These are phyloP conservation scores for Regulus satrapa DNA, from an alignment of 2,113 vertebrate genomes.

Conservation along the genomic window DNA sequence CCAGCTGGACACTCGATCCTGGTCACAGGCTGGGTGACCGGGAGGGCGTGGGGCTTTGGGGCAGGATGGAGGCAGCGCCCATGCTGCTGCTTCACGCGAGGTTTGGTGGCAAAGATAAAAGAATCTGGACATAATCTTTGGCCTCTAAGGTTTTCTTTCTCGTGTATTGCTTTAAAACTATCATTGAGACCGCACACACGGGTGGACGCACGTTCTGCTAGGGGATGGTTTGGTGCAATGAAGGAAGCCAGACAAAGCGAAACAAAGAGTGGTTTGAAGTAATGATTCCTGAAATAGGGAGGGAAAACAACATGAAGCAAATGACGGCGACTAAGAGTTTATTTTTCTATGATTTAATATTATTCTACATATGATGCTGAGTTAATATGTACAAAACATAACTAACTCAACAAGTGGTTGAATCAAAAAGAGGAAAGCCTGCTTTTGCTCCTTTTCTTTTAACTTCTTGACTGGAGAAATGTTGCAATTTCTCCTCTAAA, in stretches of 20 bases:
- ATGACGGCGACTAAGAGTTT: neutral
- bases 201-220: neutral
- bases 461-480: neutral
- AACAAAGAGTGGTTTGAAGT: neutral
- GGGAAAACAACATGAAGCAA: neutral
- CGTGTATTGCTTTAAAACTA: neutral
- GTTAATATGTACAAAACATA: neutral
- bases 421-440: neutral
- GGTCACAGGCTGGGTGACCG: fast-evolving
- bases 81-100: fast-evolving
- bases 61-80: fast-evolving
- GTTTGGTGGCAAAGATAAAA: too few species aligned
- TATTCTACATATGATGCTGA: neutral
- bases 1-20: neutral
- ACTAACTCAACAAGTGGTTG: neutral
- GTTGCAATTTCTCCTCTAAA: neutral
- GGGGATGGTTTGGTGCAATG: neutral
- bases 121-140: neutral
- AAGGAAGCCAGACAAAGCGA: neutral
- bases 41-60: fast-evolving
- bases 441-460: neutral
- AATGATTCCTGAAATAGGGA: neutral
- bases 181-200: fast-evolving
- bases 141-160: fast-evolving
- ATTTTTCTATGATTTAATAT: neutral